Conservation (phyloP, 2,797 vertebrate species). For the Lepilemur septentrionalis region DNA sequence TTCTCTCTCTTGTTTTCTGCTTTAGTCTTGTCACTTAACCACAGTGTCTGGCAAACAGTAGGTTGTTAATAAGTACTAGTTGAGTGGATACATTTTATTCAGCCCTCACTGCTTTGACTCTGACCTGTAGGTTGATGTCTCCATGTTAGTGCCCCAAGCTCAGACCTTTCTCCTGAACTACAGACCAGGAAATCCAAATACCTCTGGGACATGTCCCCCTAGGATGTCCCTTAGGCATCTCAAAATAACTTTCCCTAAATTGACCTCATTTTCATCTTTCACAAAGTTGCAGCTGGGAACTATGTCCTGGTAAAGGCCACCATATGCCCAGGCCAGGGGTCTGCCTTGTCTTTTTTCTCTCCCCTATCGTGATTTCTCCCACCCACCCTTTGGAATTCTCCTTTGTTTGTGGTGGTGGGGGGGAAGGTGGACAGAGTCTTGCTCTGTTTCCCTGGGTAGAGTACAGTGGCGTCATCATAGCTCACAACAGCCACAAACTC, state of each 20-base stretch:
- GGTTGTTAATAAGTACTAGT: not conserved
- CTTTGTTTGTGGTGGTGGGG: not conserved
- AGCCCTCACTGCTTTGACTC: not conserved
- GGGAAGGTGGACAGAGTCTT: not conserved
- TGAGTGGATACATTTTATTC: not conserved
- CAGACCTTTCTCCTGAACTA: conserved; percentile 4
- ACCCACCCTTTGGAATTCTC: not conserved
- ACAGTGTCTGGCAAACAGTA: not conserved
- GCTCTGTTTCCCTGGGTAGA: not conserved
- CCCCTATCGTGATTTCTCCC: not conserved
- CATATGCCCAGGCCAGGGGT: not conserved
- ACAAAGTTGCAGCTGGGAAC: not conserved
- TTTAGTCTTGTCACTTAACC: not conserved
- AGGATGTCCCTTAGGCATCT: not conserved
- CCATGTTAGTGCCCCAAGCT: not conserved
- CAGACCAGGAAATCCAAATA: not conserved
- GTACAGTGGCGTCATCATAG: not conserved
- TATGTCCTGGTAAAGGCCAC: conserved; percentile 1
- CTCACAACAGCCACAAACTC: not conserved
- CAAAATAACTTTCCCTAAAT: conserved; percentile 2
- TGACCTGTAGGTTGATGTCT: not conserved
- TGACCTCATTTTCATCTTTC: conserved; percentile 21
- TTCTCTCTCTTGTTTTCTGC: not conserved
- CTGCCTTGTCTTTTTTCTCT: not conserved
- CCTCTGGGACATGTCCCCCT: not conserved